Evolutionary conservation across 2,888 invertebrate species (phyloP), one percentile per base, ranked within the genome.

Genomic region (Anoncus sp.): DNA sequence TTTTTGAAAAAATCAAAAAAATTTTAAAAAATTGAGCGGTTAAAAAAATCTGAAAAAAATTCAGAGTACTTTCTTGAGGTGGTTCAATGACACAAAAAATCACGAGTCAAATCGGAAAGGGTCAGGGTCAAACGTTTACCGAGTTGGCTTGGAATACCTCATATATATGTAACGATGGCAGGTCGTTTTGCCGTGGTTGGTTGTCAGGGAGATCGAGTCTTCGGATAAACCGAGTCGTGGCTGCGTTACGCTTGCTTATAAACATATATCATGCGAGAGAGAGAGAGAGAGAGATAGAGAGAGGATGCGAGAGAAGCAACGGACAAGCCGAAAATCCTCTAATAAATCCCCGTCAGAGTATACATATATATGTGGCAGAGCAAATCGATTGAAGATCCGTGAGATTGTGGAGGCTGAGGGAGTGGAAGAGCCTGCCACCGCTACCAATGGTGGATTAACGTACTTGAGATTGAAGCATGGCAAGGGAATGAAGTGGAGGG

Each of bases 271-370:
- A n/a, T 31, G 12, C 20, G 63, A 47, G 51, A 60, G 9, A 31
- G 38, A 20, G 49, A 14, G 38, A 60, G n/a, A 31, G 55, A 62
- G 51, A 66, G 53, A 59, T 22, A 60, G 31, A 70, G 51, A 18
- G 38, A 43, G 24, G 45, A 24, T 74, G 59, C 55, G 75, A 63
- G 66, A 35, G 40, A 49, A 60, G 66, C 24, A 45, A 51, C 51
- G 53, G 35, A 60, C 51, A 53, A 60, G 31, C 69, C 66, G 75
- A 81, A 81, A 81, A 75, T 49, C 70, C 69, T 65, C 74, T 75
- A 79, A 81, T 81, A 81, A 85, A 82, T 85, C 85, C 82, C n/a
- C 77, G 71, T 49, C 31, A 67, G 76, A 71, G 59, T 72, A 80
- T 18, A 40, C 49, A n/a, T n/a, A n/a, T n/a, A n/a, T n/a, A n/a